Evolutionary conservation across 37 sponge, comb jelly and placozoan species (phyloP).

Genomic region (Dysidea cf. avara): DNA sequence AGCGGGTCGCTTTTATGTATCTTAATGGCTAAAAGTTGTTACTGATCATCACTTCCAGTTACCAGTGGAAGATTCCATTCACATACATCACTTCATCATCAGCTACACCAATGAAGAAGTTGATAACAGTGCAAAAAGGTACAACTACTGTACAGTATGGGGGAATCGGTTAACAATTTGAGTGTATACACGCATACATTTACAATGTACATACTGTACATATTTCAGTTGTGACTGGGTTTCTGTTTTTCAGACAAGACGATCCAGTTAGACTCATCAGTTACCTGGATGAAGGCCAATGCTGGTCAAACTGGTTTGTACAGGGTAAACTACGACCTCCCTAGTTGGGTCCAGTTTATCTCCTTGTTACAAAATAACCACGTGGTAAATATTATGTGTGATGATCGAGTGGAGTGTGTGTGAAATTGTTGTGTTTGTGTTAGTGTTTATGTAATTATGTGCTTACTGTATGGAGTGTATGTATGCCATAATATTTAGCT

Average conservation of each 20-base stretch:
- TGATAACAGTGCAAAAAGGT: no score
- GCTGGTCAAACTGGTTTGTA: slow-evolving; percentile 64
- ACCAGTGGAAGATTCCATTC: slow-evolving; percentile 75
- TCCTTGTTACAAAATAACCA: slow-evolving; percentile 39
- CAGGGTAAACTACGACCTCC: slow-evolving; percentile 79
- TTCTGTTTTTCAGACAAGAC: background rate
- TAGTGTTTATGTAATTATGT: no score
- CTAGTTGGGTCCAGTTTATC: slow-evolving; percentile 63
- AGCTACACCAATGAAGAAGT: no score
- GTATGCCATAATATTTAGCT: no score
- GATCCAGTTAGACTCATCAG: background rate
- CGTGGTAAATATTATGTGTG: background rate
- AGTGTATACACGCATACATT: background rate
- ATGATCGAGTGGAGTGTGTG: no score
- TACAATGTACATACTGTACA: background rate
- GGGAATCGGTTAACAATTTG: background rate
- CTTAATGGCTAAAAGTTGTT: no score
- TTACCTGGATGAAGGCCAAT: slow-evolving; percentile 78
- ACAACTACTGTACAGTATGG: background rate
- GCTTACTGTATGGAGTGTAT: no score
- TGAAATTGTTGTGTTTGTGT: no score
- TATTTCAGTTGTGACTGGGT: background rate
- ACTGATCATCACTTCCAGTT: no score
- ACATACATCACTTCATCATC: slow-evolving; percentile 39
- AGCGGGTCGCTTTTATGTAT: no score